Evolutionary conservation across 2,113 vertebrate genomes (phyloP).

Genomic region (Mohoua ochrocephala): DNA sequence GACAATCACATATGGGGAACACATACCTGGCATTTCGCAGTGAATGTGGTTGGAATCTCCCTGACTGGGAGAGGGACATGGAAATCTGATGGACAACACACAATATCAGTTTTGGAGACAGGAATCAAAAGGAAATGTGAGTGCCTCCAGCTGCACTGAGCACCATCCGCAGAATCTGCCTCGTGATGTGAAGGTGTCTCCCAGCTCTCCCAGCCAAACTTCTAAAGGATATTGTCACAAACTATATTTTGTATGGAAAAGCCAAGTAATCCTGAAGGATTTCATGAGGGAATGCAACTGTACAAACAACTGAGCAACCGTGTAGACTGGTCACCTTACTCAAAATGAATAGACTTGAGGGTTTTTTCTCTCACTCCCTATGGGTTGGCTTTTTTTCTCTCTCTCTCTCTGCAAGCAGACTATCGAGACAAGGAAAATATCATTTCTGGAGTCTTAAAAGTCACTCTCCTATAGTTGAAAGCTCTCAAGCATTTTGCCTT

Average conservation of each 20-base stretch:
- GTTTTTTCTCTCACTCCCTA: not conserved
- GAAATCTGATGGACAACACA: not conserved
- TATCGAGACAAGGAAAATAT: not conserved
- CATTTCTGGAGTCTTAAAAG: not conserved
- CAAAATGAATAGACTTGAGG: not conserved
- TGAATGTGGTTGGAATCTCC: not conserved
- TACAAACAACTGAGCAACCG: not conserved
- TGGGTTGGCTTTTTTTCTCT: too few relatives aligned
- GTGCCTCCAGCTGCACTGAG: not conserved
- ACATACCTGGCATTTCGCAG: not conserved
- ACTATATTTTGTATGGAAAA: not conserved
- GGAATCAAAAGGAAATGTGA: not conserved
- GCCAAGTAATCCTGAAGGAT: not conserved
- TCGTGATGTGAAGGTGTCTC: not conserved
- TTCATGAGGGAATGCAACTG: not conserved
- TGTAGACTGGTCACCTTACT: not conserved
- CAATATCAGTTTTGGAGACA: not conserved
- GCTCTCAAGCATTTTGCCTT: not conserved
- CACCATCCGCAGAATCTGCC: not conserved
- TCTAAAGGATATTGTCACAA: not conserved
- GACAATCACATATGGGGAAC: not conserved
- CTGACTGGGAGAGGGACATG: not conserved
- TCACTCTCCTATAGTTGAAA: not conserved
- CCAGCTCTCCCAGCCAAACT: not conserved
- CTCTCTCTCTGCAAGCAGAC: not conserved